Evolutionary conservation across 2,888 invertebrate genomes (phyloP), one percentile per base, ranked within the genome.

Genomic region (Tachina lurida): DNA sequence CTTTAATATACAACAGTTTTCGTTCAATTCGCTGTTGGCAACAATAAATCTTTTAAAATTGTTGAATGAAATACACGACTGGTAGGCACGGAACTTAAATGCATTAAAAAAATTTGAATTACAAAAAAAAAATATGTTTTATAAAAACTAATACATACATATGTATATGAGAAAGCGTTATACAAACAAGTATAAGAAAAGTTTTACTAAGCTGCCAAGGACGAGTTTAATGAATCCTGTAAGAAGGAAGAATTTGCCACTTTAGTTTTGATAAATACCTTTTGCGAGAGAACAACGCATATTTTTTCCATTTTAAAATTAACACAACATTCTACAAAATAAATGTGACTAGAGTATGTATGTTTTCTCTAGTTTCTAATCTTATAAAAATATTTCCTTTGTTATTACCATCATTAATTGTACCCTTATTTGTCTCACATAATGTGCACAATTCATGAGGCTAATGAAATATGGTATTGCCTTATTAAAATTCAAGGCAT

Each of bases 31-130:
- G 15, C 58, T 65, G 70, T 74, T 81, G 68, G 68, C 60, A 41
- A 52, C 49, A 60, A 79, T 86, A 78, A 86, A 79, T 82, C 79
- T 79, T 79, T 49, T 49, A 17, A 22, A 56, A 70, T 68, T 77
- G 77, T 77, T 58, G 10, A 17, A 60, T 63, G 19, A 75, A 81
- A 79, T 63, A 45, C 74, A 81, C 75, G 52, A 49, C 56, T 39
- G 43, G 52, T 63, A 63, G 39, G 76, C 84, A 84, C 71, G 84
- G 52, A 80, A 49, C 73, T 70, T 41, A 67, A 60, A 39, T 70
- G 54, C 41, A 63, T 58, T 45, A 74, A 43, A 62, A 39, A 74
- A 43, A 62, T 75, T 84, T 70, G 41, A 47, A 22, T 67, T 62
- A 45, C 15, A 9, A 54, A 78, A 58, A 49, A 47, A 63, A 41